Conservation (phyloP, 2,888 invertebrate species). For the Cloeon dipterum region DNA sequence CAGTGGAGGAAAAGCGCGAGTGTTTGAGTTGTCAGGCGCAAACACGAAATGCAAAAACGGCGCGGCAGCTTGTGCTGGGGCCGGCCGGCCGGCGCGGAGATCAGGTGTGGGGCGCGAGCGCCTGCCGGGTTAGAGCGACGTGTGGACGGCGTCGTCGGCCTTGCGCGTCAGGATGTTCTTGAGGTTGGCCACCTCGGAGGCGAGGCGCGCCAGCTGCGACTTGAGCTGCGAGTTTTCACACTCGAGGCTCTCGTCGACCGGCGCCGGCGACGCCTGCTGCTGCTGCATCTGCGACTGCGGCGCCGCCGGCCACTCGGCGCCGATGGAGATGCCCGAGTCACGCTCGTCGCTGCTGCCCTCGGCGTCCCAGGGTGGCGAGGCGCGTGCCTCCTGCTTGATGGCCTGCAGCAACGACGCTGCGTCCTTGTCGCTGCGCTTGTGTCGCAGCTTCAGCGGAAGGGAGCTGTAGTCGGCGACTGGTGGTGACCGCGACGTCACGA, state of each 20-base stretch:
- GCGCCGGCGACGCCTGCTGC: neutral
- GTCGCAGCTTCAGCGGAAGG: constrained; percentile 71
- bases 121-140: neutral
- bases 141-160: constrained; percentile 5
- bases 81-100: too few relatives aligned
- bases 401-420: constrained; percentile 56
- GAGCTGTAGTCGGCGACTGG: constrained; percentile 32
- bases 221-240: constrained; percentile 38
- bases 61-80: too few relatives aligned
- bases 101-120: too few relatives aligned
- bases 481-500: constrained; percentile 12
- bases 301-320: constrained; percentile 31
- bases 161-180: constrained; percentile 25
- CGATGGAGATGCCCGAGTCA: constrained; percentile 72
- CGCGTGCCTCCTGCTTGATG: constrained; percentile 66
- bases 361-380: constrained; percentile 67
- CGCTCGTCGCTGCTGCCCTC: constrained; percentile 79
- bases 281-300: constrained; percentile 9
- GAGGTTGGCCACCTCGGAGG: constrained; percentile 75
- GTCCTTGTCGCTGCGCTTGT: constrained; percentile 80
- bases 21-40: too few relatives aligned
- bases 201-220: constrained; percentile 65
- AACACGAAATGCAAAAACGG: too few relatives aligned
- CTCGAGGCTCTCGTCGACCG: constrained; percentile 14
- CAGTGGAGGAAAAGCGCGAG: too few relatives aligned